Conservation (phyloP, 2,888 invertebrate species). For the Taphrorychus bicolor region DNA sequence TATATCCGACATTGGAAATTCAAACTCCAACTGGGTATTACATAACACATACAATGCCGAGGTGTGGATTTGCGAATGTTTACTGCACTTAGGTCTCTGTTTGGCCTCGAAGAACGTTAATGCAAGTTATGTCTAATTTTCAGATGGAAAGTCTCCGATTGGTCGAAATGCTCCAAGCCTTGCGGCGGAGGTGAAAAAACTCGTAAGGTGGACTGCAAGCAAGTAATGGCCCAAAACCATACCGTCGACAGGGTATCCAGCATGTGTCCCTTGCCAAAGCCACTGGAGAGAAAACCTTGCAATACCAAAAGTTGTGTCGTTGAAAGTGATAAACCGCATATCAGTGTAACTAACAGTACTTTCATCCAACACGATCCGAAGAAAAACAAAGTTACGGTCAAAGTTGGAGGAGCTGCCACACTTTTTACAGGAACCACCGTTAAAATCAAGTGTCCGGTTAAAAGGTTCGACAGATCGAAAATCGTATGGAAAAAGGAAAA, state of each 20-base stretch:
- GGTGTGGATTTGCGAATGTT: not conserved
- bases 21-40: not conserved
- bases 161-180: conserved; percentile 92
- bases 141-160: conserved; percentile 82
- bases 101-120: not conserved
- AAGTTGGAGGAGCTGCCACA: conserved; percentile 89
- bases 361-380: conserved; percentile 85
- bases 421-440: conserved; percentile 91
- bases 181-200: conserved; percentile 92
- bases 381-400: conserved; percentile 82
- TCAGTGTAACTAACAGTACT: conserved; percentile 79
- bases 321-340: conserved; percentile 75
- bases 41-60: not conserved
- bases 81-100: not conserved
- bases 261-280: conserved; percentile 78
- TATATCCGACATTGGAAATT: not conserved
- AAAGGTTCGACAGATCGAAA: conserved; percentile 80
- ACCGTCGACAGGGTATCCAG: conserved; percentile 79
- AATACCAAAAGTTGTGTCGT: conserved; percentile 81
- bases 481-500: conserved; percentile 92
- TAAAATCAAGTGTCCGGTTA: conserved; percentile 93
- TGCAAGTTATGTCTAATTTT: not conserved
- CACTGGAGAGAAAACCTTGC: conserved; percentile 82
- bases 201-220: conserved; percentile 86
- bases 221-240: conserved; percentile 92